Evolutionary conservation across 92 coral and sea anemone genomes (phyloP).

Genomic region (Phenganax subtilis): DNA sequence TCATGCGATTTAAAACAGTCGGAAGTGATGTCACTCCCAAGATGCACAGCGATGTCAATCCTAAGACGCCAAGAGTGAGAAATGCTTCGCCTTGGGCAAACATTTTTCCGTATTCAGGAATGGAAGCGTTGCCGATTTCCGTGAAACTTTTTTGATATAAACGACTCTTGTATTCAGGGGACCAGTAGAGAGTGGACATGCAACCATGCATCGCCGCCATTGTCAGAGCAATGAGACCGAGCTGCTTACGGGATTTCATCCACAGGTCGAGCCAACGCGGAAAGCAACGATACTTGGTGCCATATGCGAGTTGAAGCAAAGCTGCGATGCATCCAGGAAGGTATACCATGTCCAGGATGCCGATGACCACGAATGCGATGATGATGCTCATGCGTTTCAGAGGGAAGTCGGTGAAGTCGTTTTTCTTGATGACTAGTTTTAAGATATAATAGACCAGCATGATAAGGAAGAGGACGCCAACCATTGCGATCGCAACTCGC

Average conservation of each 20-base stretch:
- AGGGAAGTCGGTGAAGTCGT: conserved; percentile 19
- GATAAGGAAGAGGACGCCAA: conserved; percentile 16
- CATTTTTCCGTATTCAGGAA: not conserved
- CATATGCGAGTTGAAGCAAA: conserved; percentile 21
- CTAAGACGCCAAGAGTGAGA: conserved; percentile 16
- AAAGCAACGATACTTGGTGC: conserved; percentile 19
- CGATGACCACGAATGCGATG: conserved; percentile 9
- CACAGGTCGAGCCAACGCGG: conserved; percentile 35
- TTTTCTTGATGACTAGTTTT: conserved; percentile 4
- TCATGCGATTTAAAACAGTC: conserved; percentile 27
- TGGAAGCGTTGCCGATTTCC: not conserved
- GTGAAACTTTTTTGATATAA: not conserved
- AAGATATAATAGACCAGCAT: conserved; percentile 13
- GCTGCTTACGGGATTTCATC: conserved; percentile 30
- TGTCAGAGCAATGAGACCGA: conserved; percentile 13
- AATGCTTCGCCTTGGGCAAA: not conserved
- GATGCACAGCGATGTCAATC: conserved; percentile 18
- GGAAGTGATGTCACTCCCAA: conserved; percentile 25
- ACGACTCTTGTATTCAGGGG: conserved; percentile 22
- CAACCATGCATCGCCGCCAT: conserved; percentile 24
- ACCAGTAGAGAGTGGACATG: conserved; percentile 30
- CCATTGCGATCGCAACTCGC: conserved; percentile 22
- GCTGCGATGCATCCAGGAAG: conserved; percentile 31
- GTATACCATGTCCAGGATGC: conserved; percentile 24
- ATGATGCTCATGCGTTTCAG: not conserved